Percentiles rank a stretch among this genome's conserved stretches.
These are phyloP conservation scores for Columbina picui DNA, from an alignment of 2,113 vertebrate species.

Conservation along the genomic window DNA sequence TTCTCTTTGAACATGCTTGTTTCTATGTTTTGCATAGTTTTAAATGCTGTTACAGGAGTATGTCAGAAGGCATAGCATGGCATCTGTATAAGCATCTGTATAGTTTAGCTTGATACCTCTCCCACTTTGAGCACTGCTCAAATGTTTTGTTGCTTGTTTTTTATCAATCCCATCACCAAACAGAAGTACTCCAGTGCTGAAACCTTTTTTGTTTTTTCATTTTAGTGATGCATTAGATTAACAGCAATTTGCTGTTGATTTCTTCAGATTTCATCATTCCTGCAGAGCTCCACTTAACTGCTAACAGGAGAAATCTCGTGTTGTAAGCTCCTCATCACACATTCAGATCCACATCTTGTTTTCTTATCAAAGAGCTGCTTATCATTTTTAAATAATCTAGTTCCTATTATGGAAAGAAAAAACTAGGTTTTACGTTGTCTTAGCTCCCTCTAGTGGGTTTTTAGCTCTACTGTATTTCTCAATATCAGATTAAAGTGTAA, in stretches of 20 bases:
- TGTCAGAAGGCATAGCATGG: background rate
- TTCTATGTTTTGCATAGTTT: background rate
- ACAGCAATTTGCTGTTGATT: background rate
- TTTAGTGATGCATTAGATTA: background rate
- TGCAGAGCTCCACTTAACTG: background rate
- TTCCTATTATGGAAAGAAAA: background rate
- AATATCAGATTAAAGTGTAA: background rate
- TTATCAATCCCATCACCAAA: background rate
- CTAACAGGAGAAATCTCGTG: background rate
- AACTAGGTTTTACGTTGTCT: background rate
- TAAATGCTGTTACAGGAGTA: background rate
- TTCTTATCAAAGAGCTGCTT: background rate
- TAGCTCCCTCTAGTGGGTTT: constrained; percentile 72
- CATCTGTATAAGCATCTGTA: background rate
- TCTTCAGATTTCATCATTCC: background rate
- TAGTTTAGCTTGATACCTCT: background rate
- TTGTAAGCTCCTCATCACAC: background rate
- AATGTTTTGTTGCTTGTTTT: background rate
- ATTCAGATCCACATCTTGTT: background rate
- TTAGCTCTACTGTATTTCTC: background rate
- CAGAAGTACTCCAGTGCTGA: background rate
- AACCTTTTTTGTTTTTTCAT: background rate
- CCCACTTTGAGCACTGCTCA: background rate
- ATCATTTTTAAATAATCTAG: background rate
- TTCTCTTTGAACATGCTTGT: background rate